Conservation (phyloP, 2,888 invertebrate genomes). For the Drosophila macrospina region DNA sequence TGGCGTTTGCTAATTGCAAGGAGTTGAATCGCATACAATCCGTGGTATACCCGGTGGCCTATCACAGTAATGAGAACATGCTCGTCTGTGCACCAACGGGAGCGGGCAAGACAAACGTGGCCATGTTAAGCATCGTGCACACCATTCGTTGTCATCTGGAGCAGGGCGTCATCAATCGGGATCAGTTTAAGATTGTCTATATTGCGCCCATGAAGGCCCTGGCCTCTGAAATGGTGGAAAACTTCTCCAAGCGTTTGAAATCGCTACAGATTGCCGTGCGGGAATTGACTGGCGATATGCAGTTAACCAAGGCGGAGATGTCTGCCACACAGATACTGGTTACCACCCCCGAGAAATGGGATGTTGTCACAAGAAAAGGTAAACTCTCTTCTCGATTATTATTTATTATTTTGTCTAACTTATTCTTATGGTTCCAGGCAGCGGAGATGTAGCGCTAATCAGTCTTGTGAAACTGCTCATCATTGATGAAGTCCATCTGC, state of each 20-base stretch:
- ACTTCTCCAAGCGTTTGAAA: conserved; percentile 93
- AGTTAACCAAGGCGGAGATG: conserved; percentile 96
- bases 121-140: conserved; percentile 95
- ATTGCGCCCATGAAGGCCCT: conserved; percentile 99
- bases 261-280: conserved; percentile 92
- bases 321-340: conserved; percentile 98
- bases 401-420: neutral
- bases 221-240: conserved; percentile 99
- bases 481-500: conserved; percentile 98
- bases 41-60: conserved; percentile 97
- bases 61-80: conserved; percentile 98
- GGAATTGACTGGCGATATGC: conserved; percentile 99
- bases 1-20: conserved; percentile 95
- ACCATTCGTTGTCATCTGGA: conserved; percentile 94
- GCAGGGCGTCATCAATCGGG: conserved; percentile 92
- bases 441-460: conserved; percentile 94
- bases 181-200: conserved; percentile 99
- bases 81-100: conserved; percentile 99
- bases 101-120: conserved; percentile 99
- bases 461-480: conserved; percentile 96
- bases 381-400: neutral
- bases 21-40: conserved; percentile 97
- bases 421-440: conserved; percentile 84
- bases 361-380: conserved; percentile 98
- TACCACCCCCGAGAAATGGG: conserved; percentile 99